Evolutionary conservation across 2,888 invertebrate species (phyloP).

Genomic region (Holacanthella duospinosa): DNA sequence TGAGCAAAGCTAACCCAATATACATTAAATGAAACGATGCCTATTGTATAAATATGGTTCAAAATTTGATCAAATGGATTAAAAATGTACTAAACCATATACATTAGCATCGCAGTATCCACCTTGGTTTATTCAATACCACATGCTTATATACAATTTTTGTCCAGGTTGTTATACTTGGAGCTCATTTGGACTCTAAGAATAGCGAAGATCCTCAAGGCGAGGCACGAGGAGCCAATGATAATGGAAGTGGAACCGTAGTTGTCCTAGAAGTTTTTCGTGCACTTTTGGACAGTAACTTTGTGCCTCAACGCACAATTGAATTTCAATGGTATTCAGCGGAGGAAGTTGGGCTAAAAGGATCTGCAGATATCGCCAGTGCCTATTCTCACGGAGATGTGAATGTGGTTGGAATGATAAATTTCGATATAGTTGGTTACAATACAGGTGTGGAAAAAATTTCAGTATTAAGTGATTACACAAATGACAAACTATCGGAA

Average conservation of each 20-base stretch:
- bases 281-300: slow-evolving; percentile 12
- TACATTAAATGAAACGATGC: too few relatives aligned
- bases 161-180: slow-evolving; percentile 19
- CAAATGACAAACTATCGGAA: slow-evolving; percentile 10
- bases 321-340: slow-evolving; percentile 23
- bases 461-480: slow-evolving; percentile 11
- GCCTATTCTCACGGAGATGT: slow-evolving; percentile 9
- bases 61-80: too few relatives aligned
- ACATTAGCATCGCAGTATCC: too few relatives aligned
- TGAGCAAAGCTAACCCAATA: too few relatives aligned
- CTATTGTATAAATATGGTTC: too few relatives aligned
- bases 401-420: slow-evolving; percentile 21
- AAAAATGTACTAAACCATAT: too few relatives aligned
- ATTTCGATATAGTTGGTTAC: slow-evolving; percentile 17
- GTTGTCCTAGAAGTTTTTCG: slow-evolving; percentile 17
- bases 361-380: slow-evolving; percentile 18
- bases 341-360: slow-evolving; percentile 19
- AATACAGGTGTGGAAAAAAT: not conserved
- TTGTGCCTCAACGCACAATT: slow-evolving; percentile 16
- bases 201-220: not conserved
- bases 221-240: slow-evolving; percentile 12
- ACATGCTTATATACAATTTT: too few relatives aligned
- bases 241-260: slow-evolving; percentile 19
- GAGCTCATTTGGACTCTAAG: slow-evolving; percentile 21
- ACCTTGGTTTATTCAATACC: too few relatives aligned